A percentile compares a stretch with the other conserved stretches of the same genome.
phyloP scores from a whole-genome alignment of 2,113 vertebrate genomes.

The Zosterops japonicus region DNA sequence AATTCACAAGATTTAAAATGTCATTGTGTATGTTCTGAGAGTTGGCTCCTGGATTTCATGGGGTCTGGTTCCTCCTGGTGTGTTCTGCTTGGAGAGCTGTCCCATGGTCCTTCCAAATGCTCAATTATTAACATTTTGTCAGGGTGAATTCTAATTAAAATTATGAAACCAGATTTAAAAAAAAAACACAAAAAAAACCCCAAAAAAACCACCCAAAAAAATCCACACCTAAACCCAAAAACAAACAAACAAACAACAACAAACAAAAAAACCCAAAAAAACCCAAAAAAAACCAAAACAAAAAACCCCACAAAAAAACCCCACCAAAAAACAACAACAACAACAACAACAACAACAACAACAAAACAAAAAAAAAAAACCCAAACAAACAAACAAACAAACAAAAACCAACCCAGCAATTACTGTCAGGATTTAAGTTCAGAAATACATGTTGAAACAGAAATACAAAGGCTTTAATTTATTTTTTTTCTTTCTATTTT shows the following conservation, averaged over 20 bases:
- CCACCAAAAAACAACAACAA: neutral
- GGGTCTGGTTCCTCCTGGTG: neutral
- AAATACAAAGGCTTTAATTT: neutral
- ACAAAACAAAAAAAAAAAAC: too few relatives aligned
- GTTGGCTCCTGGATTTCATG: neutral
- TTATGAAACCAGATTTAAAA: neutral
- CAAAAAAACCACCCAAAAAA: neutral
- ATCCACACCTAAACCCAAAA: too few relatives aligned
- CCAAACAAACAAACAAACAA: neutral
- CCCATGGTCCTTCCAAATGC: neutral
- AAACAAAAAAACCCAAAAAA: neutral
- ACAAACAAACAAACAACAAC: neutral
- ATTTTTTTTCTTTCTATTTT: neutral
- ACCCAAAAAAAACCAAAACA: too few relatives aligned
- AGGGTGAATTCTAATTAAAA: neutral
- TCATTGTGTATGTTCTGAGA: neutral
- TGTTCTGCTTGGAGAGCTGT: neutral
- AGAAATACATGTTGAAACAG: neutral
- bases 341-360: too few relatives aligned
- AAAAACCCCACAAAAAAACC: too few relatives aligned
- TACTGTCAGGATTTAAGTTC: neutral
- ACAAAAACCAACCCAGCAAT: neutral
- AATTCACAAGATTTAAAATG: neutral
- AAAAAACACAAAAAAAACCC: too few relatives aligned
- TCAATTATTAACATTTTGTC: neutral